phyloP scores from a whole-genome alignment of 2,113 vertebrate genomes.

The Leptodactylus fuscus region DNA sequence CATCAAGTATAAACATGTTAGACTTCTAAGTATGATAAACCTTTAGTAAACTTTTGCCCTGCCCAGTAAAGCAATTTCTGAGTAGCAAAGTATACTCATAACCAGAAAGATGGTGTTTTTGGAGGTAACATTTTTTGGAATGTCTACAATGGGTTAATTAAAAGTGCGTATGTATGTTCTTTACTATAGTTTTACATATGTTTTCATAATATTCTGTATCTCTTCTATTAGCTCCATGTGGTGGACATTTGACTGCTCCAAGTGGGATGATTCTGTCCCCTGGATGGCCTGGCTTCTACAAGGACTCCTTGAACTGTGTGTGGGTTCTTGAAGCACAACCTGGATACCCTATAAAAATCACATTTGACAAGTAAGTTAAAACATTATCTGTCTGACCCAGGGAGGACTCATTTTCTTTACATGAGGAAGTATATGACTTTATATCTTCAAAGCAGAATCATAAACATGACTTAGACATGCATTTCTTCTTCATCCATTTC shows the following conservation, averaged over 20 bases:
- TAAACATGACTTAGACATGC: neutral
- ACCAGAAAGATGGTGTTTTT: neutral
- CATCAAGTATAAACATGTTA: no score
- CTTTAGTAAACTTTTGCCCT: no score
- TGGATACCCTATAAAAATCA: slow-evolving; percentile 98
- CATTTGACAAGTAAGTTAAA: slow-evolving; percentile 90
- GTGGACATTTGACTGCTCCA: slow-evolving; percentile 91
- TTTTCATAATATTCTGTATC: neutral
- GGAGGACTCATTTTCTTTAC: neutral
- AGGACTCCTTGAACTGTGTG: slow-evolving; percentile 95
- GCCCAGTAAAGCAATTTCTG: neutral
- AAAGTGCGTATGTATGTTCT: neutral
- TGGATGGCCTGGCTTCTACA: slow-evolving; percentile 98
- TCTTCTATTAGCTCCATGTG: slow-evolving; percentile 86
- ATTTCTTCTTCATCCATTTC: neutral
- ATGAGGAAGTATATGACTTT: neutral
- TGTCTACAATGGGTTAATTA: no score
- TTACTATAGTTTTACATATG: neutral
- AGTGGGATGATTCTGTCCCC: slow-evolving; percentile 97
- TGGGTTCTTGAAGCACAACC: slow-evolving; percentile 98
- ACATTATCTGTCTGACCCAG: neutral
- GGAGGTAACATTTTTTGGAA: no score
- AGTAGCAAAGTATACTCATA: neutral
- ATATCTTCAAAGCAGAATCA: neutral
- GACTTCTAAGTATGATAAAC: no score